A percentile compares a stretch with the other conserved stretches of the same genome.
phyloP scores from a whole-genome alignment of 2,113 vertebrate genomes.

The Thamnaconus septentrionalis region DNA sequence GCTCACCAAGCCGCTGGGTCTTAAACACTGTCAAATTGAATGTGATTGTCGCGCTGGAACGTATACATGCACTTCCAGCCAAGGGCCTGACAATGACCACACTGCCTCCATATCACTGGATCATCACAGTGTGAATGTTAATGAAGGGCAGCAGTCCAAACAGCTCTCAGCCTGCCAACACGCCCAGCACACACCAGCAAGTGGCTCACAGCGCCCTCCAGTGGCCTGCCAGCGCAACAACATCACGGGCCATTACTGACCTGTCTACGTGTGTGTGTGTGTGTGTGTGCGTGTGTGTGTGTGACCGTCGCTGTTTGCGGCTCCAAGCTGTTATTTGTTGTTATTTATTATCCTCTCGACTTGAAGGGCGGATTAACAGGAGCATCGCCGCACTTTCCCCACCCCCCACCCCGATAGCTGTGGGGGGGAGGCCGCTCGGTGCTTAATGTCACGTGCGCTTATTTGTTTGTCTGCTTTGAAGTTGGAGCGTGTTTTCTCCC shows the following conservation, averaged over 20 bases:
- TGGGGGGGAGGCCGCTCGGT: conserved; percentile 30
- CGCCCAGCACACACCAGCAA: conserved; percentile 20
- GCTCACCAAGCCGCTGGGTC: too few relatives aligned
- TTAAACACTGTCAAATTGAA: too few relatives aligned
- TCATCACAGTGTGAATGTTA: too few relatives aligned
- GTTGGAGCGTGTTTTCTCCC: conserved; percentile 30
- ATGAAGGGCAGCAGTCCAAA: too few relatives aligned
- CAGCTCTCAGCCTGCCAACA: too few relatives aligned
- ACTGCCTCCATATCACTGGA: too few relatives aligned
- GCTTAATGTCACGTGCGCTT: conserved; percentile 47
- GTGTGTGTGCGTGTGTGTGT: neutral
- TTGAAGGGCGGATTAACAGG: conserved; percentile 64
- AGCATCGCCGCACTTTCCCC: conserved; percentile 51
- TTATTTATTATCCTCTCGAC: conserved; percentile 42
- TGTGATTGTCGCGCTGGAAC: too few relatives aligned
- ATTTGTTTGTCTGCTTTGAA: conserved; percentile 57
- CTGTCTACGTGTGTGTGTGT: conserved; percentile 19
- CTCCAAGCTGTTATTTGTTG: conserved; percentile 64
- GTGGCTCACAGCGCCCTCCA: conserved; percentile 58
- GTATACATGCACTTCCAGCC: too few relatives aligned
- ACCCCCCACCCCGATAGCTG: conserved; percentile 51
- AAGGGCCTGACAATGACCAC: too few relatives aligned
- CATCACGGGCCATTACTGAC: conserved; percentile 4
- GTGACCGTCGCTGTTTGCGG: conserved; percentile 55
- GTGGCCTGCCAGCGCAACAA: conserved; percentile 33